Evolutionary conservation across 2,888 invertebrate genomes (phyloP), one percentile per base, ranked within the genome.

Genomic region (Drosophila anceps): DNA sequence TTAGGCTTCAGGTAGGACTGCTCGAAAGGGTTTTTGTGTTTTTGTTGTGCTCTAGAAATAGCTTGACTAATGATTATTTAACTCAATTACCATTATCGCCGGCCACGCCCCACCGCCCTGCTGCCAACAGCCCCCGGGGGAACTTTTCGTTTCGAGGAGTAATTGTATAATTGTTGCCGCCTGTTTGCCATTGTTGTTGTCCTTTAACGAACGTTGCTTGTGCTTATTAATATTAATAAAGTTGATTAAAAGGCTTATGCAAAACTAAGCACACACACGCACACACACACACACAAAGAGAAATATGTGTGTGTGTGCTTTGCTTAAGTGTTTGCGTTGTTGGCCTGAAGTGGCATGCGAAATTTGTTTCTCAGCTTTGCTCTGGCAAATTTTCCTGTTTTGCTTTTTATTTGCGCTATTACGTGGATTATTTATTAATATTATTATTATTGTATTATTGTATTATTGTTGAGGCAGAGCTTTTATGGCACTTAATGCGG

Each of bases 1-100:
- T 58, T 37, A 46, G 61, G 31, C 43, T 44, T 44, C 62, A 58
- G 79, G 55, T 65, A 50, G 24, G 31, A 31, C 39, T 18, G 6
- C 37, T n/a, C 37, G 33, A 44, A 69, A 76, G 66, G 74, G 82
- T 13, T 20, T 13, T 20, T 12, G 12, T 43, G 2, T 20, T 13
- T 1, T 24, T 20, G 44, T 13, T 44, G 20, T 24, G 43, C 6
- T 1, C 13, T 3, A 44, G 67, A 27, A 55, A 60, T 66, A 29
- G 60, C 81, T 82, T 86, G 89, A 86, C 81, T 86, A 90, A 86
- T 88, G 89, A 86, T 83, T 86, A 79, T 86, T 88, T 90, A 83
- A 88, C 86, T 81, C 90, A 84, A 84, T 90, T 90, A 90, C 73
- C 82, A 87, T 90, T 82, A 84, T 76, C 79, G 75, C 15, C 20